A percentile compares a stretch with the other conserved stretches of the same genome.
phyloP scores from a whole-genome alignment of 2,113 vertebrate genomes.

The Osmerus eperlanus region DNA sequence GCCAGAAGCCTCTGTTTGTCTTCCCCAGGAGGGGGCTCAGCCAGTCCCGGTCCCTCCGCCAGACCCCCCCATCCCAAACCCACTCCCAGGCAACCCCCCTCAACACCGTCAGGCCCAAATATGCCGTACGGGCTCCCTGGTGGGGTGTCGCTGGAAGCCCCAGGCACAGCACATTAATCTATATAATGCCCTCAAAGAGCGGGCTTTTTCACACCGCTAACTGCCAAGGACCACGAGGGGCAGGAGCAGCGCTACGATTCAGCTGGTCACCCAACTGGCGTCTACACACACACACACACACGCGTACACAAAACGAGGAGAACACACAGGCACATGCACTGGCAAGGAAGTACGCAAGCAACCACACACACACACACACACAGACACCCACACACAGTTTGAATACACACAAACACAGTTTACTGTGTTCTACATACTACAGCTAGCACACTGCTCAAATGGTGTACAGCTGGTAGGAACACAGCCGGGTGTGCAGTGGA shows the following conservation, averaged over 20 bases:
- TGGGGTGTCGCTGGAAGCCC: slow-evolving; percentile 59
- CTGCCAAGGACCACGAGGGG: slow-evolving; percentile 72
- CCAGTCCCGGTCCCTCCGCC: slow-evolving; percentile 5
- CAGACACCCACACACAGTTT: neutral
- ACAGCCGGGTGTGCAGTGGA: slow-evolving; percentile 23
- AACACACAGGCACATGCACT: slow-evolving; percentile 33
- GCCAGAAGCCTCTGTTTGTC: slow-evolving; percentile 60
- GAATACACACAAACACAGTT: neutral
- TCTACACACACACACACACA: slow-evolving; percentile 39
- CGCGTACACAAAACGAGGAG: slow-evolving; percentile 12
- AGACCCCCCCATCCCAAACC: neutral
- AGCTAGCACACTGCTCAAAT: too few relatives aligned
- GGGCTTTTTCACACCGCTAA: slow-evolving; percentile 74
- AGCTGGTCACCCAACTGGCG: slow-evolving; percentile 75
- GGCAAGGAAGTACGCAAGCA: slow-evolving; percentile 19
- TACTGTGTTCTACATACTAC: too few relatives aligned
- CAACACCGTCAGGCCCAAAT: slow-evolving; percentile 43
- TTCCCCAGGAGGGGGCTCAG: slow-evolving; percentile 46
- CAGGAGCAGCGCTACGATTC: slow-evolving; percentile 71
- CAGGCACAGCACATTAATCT: slow-evolving; percentile 76
- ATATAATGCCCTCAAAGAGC: slow-evolving; percentile 78
- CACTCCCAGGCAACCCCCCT: neutral
- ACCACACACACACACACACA: neutral
- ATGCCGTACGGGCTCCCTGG: slow-evolving; percentile 56
- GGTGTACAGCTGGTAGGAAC: too few relatives aligned